Conservation (phyloP, 2,888 invertebrate species). For the Drosophila maculinotata region DNA sequence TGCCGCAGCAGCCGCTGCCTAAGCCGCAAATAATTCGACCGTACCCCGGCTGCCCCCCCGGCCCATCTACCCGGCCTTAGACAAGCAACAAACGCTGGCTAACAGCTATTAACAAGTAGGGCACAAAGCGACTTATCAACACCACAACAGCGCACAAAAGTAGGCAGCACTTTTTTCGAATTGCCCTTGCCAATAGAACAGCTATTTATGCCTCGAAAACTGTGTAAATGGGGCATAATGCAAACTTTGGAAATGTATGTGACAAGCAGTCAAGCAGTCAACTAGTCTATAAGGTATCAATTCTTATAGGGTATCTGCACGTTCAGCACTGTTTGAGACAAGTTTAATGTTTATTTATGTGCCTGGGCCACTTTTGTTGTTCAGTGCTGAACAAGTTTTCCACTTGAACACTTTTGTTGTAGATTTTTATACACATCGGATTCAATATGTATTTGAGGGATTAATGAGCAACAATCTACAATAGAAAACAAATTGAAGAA, state of each 20-base stretch:
- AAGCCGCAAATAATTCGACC: constrained; percentile 75
- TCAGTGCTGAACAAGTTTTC: constrained; percentile 65
- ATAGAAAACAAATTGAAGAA: constrained; percentile 75
- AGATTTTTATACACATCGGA: constrained; percentile 66
- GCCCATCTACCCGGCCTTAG: constrained; percentile 8
- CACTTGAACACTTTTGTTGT: constrained; percentile 77
- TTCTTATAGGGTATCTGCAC: constrained; percentile 10
- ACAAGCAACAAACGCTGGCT: constrained; percentile 44
- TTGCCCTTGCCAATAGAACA: constrained; percentile 14
- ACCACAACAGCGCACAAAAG: constrained; percentile 66
- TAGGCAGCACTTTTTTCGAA: constrained; percentile 49
- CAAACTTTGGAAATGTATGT: background rate
- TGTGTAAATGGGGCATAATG: background rate
- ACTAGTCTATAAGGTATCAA: background rate
- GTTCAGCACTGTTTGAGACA: background rate
- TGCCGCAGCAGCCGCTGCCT: constrained; percentile 64
- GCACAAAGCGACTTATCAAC: constrained; percentile 77
- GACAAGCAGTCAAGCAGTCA: background rate
- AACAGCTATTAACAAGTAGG: constrained; percentile 73
- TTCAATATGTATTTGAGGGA: constrained; percentile 70
- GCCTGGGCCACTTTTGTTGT: constrained; percentile 27
- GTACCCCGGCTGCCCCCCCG: background rate
- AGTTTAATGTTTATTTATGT: constrained; percentile 62
- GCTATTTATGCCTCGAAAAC: constrained; percentile 35
- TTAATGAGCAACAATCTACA: constrained; percentile 79